These are phyloP conservation scores for Cephus runcator DNA, from an alignment of 2,888 invertebrate genomes.

Conservation along the genomic window DNA sequence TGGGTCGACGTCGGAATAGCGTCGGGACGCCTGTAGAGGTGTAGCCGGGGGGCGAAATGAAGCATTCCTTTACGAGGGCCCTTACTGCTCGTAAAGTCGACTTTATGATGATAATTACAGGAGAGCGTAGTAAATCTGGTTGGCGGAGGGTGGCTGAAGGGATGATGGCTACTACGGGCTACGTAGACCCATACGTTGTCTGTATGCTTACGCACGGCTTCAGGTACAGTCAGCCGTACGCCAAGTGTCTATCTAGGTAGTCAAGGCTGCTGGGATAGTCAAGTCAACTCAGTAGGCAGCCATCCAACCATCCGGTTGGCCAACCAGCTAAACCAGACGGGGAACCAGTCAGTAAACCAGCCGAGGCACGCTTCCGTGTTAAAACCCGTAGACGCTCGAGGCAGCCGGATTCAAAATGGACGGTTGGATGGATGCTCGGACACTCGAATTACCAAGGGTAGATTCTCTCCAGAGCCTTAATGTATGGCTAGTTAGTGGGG, in stretches of 20 bases:
- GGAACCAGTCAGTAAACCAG: conserved; percentile 21
- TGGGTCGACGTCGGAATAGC: neutral
- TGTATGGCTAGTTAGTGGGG: conserved; percentile 14
- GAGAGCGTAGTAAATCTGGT: conserved; percentile 64
- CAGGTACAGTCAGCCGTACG: neutral
- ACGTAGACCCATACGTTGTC: neutral
- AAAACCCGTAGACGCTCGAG: neutral
- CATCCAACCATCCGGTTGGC: neutral
- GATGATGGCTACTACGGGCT: neutral
- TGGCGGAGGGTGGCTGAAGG: conserved; percentile 35
- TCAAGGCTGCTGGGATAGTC: neutral
- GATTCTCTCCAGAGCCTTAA: conserved; percentile 17
- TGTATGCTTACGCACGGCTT: neutral
- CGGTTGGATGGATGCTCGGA: conserved; percentile 17
- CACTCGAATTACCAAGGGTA: conserved; percentile 29
- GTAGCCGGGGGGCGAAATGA: conserved; percentile 56
- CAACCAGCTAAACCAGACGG: conserved; percentile 21
- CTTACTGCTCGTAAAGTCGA: conserved; percentile 66
- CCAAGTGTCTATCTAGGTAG: neutral
- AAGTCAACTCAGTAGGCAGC: neutral
- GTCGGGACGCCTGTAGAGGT: conserved; percentile 1
- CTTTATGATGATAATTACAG: conserved; percentile 66
- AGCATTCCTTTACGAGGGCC: conserved; percentile 66
- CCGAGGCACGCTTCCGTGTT: neutral
- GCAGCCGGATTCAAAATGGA: neutral